Percentiles rank a stretch among this genome's conserved stretches.
Conservation (phyloP, 1,140 invertebrate species). For the Saccostrea cuccullata region DNA sequence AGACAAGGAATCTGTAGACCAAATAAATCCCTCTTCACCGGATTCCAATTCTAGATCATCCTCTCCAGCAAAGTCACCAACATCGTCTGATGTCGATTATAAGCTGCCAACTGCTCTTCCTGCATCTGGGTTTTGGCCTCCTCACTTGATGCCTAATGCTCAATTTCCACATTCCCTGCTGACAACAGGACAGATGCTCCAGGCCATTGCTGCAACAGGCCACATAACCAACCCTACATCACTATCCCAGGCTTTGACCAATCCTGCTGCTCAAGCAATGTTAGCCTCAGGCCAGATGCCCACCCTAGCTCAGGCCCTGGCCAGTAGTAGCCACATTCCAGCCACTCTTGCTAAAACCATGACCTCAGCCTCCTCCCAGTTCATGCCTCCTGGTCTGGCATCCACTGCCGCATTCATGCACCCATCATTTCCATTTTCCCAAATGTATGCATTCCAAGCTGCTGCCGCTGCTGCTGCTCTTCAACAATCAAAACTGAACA, state of each 20-base stretch:
- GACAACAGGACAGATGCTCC: conserved; percentile 7
- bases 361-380: not conserved
- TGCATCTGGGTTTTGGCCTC: conserved; percentile 9
- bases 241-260: not conserved
- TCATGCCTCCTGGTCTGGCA: not conserved
- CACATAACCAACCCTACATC: not conserved
- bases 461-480: conserved; percentile 4
- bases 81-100: not conserved
- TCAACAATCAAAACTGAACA: conserved; percentile 33
- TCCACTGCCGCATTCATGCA: conserved; percentile 29
- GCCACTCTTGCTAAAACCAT: not conserved
- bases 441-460: conserved; percentile 24
- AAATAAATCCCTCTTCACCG: not conserved
- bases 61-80: not conserved
- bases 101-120: conserved; percentile 7
- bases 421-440: conserved; percentile 10
- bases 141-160: conserved; percentile 15
- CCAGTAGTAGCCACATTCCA: conserved; percentile 8
- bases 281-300: conserved; percentile 22
- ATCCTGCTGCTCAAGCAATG: conserved; percentile 25
- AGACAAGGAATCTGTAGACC: not conserved
- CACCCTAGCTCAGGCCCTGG: conserved; percentile 17
- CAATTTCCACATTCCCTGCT: conserved; percentile 7
- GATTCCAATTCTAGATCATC: not conserved
- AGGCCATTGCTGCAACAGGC: conserved; percentile 19